Base-by-base conservation (phyloP, 2,113 vertebrate species). In the Nymphicus hollandicus region DNA sequence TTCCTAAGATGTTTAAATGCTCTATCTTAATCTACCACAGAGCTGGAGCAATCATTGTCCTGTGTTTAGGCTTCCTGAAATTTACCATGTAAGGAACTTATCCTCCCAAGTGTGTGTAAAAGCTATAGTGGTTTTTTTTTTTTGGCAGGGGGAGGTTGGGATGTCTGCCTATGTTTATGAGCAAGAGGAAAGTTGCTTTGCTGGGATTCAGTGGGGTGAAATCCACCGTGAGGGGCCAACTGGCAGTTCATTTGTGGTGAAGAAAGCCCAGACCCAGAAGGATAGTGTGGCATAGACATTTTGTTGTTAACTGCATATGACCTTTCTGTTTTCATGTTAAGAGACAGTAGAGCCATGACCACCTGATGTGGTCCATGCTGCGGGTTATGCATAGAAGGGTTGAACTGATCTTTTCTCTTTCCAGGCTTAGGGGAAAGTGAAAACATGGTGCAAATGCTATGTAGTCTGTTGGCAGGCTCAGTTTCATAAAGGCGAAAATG, bases 1-100 rank as follows among this genome's bases (percentile, higher is more conserved):
- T 91, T 94, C n/a, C 91, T 91, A 89, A 91, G 47, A 10, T 63
- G 60, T 94, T 61, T 91, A 74, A 95, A 88, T 56, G 13, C 33
- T 79, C 18, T 73, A 24, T 80, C 89, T 84, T 95, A 91, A 95
- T 68, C 60, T 87, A 92, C 10, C 20, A 22, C 13, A 86, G 93
- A 81, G 47, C 60, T 94, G 49, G 72, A 77, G 9, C 55, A 86
- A 74, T n/a, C 78, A 44, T 22, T 76, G 52, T 11, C 73, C 27
- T 89, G 11, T 43, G 9, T 25, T 65, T n/a, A 86, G 28, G 70
- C 33, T 91, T 81, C 19, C 71, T 68, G 37, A 63, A 23, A 17
- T 78, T 92, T 74, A 74, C 18, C 6, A 8, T 37, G 14, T 35
- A 68, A 95, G 37, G 37, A 92, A 89, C 94, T 69, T 52, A 80